Conservation (phyloP, 2,113 vertebrate genomes). For the Nestor notabilis region DNA sequence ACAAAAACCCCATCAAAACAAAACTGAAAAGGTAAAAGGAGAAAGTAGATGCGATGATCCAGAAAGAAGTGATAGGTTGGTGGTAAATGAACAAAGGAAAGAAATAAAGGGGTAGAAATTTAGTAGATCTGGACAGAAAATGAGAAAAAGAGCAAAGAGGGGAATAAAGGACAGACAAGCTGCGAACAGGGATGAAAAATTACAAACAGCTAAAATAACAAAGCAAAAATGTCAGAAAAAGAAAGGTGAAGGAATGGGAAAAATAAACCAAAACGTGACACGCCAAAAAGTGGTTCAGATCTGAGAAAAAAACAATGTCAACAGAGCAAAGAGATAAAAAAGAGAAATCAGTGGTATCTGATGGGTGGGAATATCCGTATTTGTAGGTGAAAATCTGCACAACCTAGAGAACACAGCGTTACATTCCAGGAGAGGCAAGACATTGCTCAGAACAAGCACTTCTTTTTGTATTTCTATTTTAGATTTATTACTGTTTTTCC, state of each 20-base stretch:
- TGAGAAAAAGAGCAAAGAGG: neutral
- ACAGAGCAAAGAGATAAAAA: constrained; percentile 48
- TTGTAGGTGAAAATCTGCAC: constrained; percentile 3
- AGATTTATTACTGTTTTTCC: neutral
- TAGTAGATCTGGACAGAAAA: neutral
- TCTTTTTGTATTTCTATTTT: neutral
- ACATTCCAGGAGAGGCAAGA: neutral
- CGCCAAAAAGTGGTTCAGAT: constrained; percentile 8
- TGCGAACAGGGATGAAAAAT: constrained; percentile 29
- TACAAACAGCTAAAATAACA: constrained; percentile 3
- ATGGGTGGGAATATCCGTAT: neutral
- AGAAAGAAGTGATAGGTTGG: neutral
- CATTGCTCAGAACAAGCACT: neutral
- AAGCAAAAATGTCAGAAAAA: constrained; percentile 21
- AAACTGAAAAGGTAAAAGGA: neutral
- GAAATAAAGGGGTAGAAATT: neutral
- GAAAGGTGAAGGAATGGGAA: neutral
- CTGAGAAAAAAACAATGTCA: constrained; percentile 39
- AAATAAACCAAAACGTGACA: constrained; percentile 20
- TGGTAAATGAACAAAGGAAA: neutral
- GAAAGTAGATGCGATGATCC: neutral
- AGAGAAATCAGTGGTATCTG: neutral
- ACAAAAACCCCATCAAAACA: neutral
- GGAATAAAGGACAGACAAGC: neutral
- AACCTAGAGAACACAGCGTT: neutral